phyloP scores from a whole-genome alignment of 2,888 invertebrate species.

The Perdita meconis region DNA sequence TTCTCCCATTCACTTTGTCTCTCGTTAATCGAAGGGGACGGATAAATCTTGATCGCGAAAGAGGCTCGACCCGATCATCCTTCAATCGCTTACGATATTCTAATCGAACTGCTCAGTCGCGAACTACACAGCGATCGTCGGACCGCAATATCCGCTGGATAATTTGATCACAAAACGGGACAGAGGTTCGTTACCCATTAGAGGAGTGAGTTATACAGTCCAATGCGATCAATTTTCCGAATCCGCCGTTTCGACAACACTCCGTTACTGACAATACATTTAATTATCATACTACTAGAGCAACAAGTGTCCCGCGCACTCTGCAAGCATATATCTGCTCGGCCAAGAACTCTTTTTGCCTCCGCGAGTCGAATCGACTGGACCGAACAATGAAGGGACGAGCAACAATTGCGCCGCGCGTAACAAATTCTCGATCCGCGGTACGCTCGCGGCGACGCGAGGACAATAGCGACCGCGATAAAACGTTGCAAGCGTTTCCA shows the following conservation, averaged over 20 bases:
- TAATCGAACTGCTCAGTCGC: not conserved
- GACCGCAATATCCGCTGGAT: no score
- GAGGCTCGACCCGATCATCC: constrained; percentile 10
- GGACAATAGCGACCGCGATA: not conserved
- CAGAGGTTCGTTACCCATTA: no score
- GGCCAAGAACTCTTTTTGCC: no score
- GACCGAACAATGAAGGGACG: not conserved
- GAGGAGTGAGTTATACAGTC: no score
- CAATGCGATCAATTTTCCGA: no score
- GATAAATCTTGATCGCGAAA: constrained; percentile 55
- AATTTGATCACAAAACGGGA: no score
- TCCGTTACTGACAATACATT: no score
- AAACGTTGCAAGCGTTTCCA: not conserved
- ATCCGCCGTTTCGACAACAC: no score
- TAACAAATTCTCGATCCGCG: not conserved
- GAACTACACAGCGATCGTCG: no score
- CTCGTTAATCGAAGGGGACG: constrained; percentile 42
- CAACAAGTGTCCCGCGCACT: no score
- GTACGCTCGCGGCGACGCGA: not conserved
- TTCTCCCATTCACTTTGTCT: constrained; percentile 13
- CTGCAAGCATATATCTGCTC: no score
- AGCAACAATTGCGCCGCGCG: not conserved
- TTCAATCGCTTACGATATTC: not conserved
- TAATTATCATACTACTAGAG: no score
- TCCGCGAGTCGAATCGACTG: not conserved